Percentiles rank a stretch among this genome's conserved stretches.
Conservation (phyloP, 2,113 vertebrate species). For the Bos taurus region DNA sequence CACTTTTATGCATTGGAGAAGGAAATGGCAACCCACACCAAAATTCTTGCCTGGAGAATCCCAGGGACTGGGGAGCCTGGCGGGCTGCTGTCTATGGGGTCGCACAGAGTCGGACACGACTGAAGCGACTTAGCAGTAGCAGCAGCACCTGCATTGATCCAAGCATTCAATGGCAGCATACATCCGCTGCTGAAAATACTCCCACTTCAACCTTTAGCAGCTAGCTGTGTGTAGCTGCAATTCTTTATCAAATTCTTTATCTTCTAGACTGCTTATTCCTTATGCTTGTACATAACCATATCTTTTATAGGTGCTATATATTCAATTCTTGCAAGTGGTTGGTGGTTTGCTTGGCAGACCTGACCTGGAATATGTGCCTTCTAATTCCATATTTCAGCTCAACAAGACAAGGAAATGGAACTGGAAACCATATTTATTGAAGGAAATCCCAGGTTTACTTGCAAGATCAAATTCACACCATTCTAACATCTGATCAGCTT, state of each 20-base stretch:
- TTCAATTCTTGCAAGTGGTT: conserved; percentile 25
- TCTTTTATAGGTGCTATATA: conserved; percentile 45
- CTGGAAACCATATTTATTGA: neutral
- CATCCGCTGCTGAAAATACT: neutral
- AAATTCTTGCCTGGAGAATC: neutral
- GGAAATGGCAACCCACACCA: neutral
- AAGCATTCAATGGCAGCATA: neutral
- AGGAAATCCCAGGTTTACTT: conserved; percentile 20
- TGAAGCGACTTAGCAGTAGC: neutral
- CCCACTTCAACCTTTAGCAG: neutral
- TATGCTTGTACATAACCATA: neutral
- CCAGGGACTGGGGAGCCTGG: neutral
- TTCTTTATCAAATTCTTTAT: conserved; percentile 44
- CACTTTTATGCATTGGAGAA: neutral
- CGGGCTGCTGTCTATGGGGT: neutral
- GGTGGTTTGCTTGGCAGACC: neutral
- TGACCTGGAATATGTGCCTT: neutral
- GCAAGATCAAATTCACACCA: conserved; percentile 5
- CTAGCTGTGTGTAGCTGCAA: neutral
- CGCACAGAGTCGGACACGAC: neutral
- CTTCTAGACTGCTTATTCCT: neutral
- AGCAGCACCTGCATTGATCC: neutral
- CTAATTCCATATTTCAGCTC: conserved; percentile 23
- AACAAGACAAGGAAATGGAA: conserved; percentile 12
- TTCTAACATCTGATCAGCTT: neutral